Evolutionary conservation across 2,113 vertebrate genomes (phyloP), one percentile per base, ranked within the genome.

Genomic region (Neogobius melanostomus): DNA sequence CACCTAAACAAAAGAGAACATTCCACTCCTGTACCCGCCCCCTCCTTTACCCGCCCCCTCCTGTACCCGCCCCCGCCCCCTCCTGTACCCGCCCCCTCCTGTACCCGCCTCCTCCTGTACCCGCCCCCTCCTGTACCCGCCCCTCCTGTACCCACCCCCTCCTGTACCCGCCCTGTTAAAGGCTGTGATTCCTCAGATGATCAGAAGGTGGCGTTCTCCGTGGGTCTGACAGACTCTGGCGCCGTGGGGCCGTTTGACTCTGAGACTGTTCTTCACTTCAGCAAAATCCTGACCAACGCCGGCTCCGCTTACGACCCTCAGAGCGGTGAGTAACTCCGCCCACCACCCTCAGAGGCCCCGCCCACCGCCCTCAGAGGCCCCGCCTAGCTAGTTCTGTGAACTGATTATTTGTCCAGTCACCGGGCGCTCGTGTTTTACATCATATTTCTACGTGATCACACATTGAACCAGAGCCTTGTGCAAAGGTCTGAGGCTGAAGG

Each of bases 141-240:
- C 11, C 48, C 5, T 10, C 12, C 48, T 49, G 48, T 49, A 3
- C 4, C 10, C 11, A 2, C 11, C 48, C 1, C 15, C 11, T 5
- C 4, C 7, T 9, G 50, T 17, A 8, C 11, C 53, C 17, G 53
- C 9, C 21, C 52, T 16, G 16, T 16, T 16, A 36, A 36, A 36
- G 28, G 51, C 11, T 60, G 57, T 36, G 8, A 28, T 60, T 1
- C 57, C 36, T 0, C 56, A 90, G 89, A 10, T 36, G 48, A 62
- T 2, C 62, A 53, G 66, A 83, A 80, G 69, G 90, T 90, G 60
- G 88, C 84, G 0, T 91, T 91, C 54, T 87, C 87, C 8, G 88
- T 85, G 0, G 85, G 82, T 42, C 70, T 91, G 9, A 85, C 84
- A 0, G 79, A 91, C n/a, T 77, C 70, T 2, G 90, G 90, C 62